Conservation (phyloP, 64 coral and sea anemone genomes). For the Porites lutea region DNA sequence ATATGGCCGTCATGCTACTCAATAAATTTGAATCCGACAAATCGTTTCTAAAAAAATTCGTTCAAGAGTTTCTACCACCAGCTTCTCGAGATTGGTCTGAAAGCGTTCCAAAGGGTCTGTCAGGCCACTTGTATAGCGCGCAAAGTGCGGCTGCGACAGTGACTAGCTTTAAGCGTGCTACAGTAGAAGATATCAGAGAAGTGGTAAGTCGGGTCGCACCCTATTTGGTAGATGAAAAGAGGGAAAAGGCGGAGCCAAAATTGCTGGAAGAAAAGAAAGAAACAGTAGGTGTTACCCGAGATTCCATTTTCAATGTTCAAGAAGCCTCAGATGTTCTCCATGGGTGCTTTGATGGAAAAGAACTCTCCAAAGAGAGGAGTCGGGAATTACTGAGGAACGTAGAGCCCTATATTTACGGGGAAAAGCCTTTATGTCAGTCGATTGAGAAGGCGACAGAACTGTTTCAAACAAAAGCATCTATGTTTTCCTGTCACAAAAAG, state of each 20-base stretch:
- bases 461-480: background rate
- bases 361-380: conserved; percentile 32
- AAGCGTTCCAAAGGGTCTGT: too few species aligned
- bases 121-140: too few species aligned
- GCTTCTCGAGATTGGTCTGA: background rate
- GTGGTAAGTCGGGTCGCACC: background rate
- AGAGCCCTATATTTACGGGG: conserved; percentile 50
- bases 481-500: conserved; percentile 16
- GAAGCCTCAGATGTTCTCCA: conserved; percentile 49
- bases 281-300: background rate
- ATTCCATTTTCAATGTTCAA: conserved; percentile 30
- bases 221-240: too few species aligned
- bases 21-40: background rate
- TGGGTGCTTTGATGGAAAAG: conserved; percentile 22
- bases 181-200: conserved; percentile 1
- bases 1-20: background rate
- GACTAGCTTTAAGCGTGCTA: background rate
- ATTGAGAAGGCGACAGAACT: background rate
- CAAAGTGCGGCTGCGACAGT: background rate
- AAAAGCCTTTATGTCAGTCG: background rate
- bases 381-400: background rate
- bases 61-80: conserved; percentile 14
- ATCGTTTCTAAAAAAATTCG: conserved; percentile 4
- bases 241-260: background rate
- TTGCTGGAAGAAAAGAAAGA: background rate